Conservation (phyloP, 2,797 vertebrate species). For the Enteromius fasciolatus region DNA sequence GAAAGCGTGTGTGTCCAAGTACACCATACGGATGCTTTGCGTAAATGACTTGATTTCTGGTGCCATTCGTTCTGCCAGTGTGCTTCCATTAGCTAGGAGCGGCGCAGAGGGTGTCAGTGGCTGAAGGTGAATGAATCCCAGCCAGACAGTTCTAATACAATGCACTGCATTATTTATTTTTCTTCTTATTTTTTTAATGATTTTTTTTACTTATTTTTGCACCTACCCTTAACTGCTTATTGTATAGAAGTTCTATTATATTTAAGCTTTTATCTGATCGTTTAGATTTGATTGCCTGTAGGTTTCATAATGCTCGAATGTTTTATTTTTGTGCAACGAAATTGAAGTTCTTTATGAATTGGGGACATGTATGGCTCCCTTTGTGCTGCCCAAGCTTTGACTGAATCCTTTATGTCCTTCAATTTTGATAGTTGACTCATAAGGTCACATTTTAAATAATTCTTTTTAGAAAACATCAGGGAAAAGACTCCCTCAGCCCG, state of each 20-base stretch:
- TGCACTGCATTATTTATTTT: conserved; percentile 14
- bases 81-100: conserved; percentile 46
- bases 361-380: not conserved
- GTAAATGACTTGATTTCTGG: conserved; percentile 58
- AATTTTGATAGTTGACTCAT: conserved; percentile 39
- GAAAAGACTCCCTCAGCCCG: not conserved
- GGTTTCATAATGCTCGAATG: not conserved
- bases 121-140: conserved; percentile 47
- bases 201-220: not conserved
- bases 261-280: not conserved
- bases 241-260: not conserved
- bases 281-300: not conserved
- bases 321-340: not conserved
- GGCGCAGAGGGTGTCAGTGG: conserved; percentile 26
- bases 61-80: conserved; percentile 53
- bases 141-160: conserved; percentile 5
- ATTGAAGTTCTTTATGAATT: not conserved
- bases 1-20: conserved; percentile 58
- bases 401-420: conserved; percentile 13
- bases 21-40: conserved; percentile 50
- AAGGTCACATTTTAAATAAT: conserved; percentile 11
- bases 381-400: conserved; percentile 3
- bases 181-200: not conserved
- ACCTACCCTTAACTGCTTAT: not conserved
- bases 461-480: conserved; percentile 27